Evolutionary conservation across 2,113 vertebrate genomes (phyloP), one percentile per base, ranked within the genome.

Genomic region (Setophaga kirtlandii): DNA sequence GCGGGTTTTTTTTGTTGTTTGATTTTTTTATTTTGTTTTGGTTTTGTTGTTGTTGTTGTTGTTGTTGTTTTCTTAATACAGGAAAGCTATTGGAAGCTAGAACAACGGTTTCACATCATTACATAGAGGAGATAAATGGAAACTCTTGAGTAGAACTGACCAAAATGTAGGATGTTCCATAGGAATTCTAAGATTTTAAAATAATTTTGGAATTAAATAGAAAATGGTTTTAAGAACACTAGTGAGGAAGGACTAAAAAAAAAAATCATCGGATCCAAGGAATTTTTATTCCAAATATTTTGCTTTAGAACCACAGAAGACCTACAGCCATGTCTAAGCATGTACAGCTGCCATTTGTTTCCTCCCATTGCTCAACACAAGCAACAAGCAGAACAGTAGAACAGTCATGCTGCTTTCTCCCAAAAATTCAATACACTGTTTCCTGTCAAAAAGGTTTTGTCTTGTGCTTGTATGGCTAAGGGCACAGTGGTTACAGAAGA

Each of bases 361-460:
- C 64, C 11, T 78, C 35, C 25, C 25, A 30, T 21, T 58, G 35
- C 35, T 55, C 60, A 69, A 30, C 12, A 49, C 18, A 74, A 41
- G 4, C 8, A 56, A 30, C 12, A 64, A 18, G 11, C 24, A 60
- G 50, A 3, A 56, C 2, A 39, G 1, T 24, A 78, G 18, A 23
- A 37, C 9, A 30, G 4, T 9, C 49, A 41, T 0, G 1, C 12
- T 75, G 35, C 12, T 78, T 82, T 89, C 46, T 74, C 27, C 30
- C 1, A 5, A 22, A 5, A 64, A 17, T 5, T 31, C 7, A 53
- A 8, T 10, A 3, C 5, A 39, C 3, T 12, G 3, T 28, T 67
- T 44, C 8, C 27, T 30, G 13, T 9, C 4, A 2, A 7, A 64
- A 56, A 76, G 3, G 6, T 20, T 3, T 28, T 78, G 10, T 6